Conservation (phyloP, 2,888 invertebrate genomes). For the Timandra comae region DNA sequence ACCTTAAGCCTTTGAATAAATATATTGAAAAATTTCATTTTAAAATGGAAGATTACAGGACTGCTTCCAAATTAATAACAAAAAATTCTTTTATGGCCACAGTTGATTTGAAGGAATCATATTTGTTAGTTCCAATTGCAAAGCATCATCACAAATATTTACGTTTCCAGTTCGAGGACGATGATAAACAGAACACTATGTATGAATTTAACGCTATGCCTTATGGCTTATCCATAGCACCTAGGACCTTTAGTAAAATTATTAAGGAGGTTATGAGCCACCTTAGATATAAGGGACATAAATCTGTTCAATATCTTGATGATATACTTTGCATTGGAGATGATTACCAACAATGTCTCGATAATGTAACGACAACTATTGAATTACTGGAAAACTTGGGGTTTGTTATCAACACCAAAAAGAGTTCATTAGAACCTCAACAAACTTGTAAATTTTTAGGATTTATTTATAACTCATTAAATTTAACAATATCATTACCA, state of each 20-base stretch:
- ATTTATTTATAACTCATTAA: slow-evolving; percentile 5
- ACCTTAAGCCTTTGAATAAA: slow-evolving; percentile 20
- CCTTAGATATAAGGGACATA: slow-evolving; percentile 8
- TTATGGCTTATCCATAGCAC: slow-evolving; percentile 16
- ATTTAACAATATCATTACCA: slow-evolving; percentile 8
- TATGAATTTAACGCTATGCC: slow-evolving; percentile 16
- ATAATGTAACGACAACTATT: slow-evolving; percentile 5
- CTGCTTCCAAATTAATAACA: slow-evolving; percentile 12
- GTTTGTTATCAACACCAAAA: slow-evolving; percentile 7
- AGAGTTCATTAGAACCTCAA: slow-evolving; percentile 1
- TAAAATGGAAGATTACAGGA: slow-evolving; percentile 24
- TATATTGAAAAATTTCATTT: slow-evolving; percentile 16
- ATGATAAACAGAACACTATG: not conserved
- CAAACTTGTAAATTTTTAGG: slow-evolving; percentile 7
- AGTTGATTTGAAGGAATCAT: slow-evolving; percentile 21
- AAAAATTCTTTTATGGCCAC: slow-evolving; percentile 14
- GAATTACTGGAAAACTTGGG: slow-evolving; percentile 7
- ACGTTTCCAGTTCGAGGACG: slow-evolving; percentile 13
- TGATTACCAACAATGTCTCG: slow-evolving; percentile 5
- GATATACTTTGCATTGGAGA: slow-evolving; percentile 11
- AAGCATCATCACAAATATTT: slow-evolving; percentile 12
- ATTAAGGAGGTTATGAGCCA: slow-evolving; percentile 12
- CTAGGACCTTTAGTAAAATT: slow-evolving; percentile 15
- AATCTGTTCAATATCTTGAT: slow-evolving; percentile 15
- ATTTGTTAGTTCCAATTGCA: slow-evolving; percentile 15